Conservation (phyloP, 2,797 vertebrate genomes). For the Artibeus lituratus region DNA sequence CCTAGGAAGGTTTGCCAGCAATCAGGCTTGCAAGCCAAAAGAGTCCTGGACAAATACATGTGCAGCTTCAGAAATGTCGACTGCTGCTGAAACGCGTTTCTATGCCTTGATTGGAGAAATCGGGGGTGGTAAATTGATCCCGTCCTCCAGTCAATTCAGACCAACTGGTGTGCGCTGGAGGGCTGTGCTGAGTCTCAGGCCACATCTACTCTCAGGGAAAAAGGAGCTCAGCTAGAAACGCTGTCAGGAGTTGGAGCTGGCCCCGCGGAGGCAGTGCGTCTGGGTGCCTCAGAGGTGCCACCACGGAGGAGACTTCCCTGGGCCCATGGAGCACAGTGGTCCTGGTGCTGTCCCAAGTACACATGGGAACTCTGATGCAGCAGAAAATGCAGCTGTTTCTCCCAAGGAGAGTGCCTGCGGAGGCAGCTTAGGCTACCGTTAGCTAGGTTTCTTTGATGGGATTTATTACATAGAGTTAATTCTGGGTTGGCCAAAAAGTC, state of each 20-base stretch:
- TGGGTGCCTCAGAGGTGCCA: not conserved
- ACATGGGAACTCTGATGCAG: too few species aligned
- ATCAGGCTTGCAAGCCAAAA: not conserved
- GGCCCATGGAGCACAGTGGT: too few species aligned
- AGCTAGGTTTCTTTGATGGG: not conserved
- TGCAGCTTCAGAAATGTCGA: not conserved
- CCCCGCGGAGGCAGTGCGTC: not conserved
- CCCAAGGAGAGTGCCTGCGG: too few species aligned
- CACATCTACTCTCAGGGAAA: not conserved
- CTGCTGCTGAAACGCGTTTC: not conserved
- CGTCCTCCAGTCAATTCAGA: not conserved
- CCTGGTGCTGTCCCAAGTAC: not conserved
- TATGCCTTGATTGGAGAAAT: not conserved
- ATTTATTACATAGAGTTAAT: not conserved
- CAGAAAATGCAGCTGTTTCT: too few species aligned
- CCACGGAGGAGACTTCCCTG: not conserved
- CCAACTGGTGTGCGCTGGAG: not conserved
- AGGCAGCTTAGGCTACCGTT: not conserved
- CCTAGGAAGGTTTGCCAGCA: not conserved
- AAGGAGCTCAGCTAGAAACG: not conserved
- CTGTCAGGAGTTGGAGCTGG: fast-evolving
- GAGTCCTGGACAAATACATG: not conserved
- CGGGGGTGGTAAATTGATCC: not conserved
- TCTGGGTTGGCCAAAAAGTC: too few species aligned
- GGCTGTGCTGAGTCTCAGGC: not conserved